Percentiles rank a stretch among this genome's conserved stretches.
phyloP scores from a whole-genome alignment of 2,888 invertebrate species.

The Dione vanillae region DNA sequence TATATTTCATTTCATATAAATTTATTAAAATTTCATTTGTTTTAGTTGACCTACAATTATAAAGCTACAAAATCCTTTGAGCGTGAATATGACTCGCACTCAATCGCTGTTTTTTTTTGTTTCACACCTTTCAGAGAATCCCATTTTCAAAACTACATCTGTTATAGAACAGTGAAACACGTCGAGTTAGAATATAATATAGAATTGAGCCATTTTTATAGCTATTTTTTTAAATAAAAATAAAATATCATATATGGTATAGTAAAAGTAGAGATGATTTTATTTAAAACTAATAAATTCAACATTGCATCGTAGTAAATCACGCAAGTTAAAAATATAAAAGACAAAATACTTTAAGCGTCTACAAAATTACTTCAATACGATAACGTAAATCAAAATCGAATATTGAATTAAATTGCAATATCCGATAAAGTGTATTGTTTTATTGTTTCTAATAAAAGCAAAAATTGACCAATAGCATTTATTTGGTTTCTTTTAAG shows the following conservation, averaged over 20 bases:
- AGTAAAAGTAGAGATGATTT: too few species aligned
- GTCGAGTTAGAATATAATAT: background rate
- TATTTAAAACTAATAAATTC: too few species aligned
- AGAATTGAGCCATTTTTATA: background rate
- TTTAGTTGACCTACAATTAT: background rate
- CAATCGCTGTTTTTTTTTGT: slow-evolving; percentile 33
- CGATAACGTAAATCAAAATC: background rate
- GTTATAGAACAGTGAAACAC: background rate
- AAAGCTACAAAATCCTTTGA: too few species aligned
- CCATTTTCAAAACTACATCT: background rate
- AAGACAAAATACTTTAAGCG: background rate
- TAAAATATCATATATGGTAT: too few species aligned
- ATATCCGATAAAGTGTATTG: slow-evolving; percentile 48
- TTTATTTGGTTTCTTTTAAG: slow-evolving; percentile 38
- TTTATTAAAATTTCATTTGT: too few species aligned
- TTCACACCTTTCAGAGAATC: slow-evolving; percentile 45
- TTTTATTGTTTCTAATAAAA: slow-evolving; percentile 60
- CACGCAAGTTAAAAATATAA: background rate
- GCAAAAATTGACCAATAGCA: slow-evolving; percentile 48
- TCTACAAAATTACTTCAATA: background rate
- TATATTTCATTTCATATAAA: too few species aligned
- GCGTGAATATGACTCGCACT: too few species aligned
- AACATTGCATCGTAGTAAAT: too few species aligned
- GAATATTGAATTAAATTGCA: background rate
- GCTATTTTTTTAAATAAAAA: too few species aligned